phyloP scores from a whole-genome alignment of 1,140 invertebrate species.

The Scaptomyza hsui region DNA sequence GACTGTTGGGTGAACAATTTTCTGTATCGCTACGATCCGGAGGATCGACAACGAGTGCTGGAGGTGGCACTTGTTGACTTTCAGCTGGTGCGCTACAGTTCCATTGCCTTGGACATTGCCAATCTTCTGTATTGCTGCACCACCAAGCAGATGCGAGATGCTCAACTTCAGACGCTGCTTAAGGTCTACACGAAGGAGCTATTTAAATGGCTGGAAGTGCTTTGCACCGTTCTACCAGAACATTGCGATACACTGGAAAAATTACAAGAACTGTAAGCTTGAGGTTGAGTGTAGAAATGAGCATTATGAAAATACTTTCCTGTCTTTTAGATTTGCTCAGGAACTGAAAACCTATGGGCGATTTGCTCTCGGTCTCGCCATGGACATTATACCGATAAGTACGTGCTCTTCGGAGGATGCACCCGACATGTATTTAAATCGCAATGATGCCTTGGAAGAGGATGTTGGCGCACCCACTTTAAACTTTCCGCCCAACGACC shows the following conservation, averaged over 20 bases:
- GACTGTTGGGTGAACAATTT: conserved; percentile 92
- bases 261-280: conserved; percentile 85
- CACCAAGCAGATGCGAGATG: conserved; percentile 86
- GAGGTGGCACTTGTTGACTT: conserved; percentile 88
- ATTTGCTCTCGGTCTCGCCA: conserved; percentile 88
- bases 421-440: conserved; percentile 87
- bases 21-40: conserved; percentile 86
- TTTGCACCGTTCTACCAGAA: conserved; percentile 83
- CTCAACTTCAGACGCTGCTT: conserved; percentile 86
- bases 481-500: conserved; percentile 84
- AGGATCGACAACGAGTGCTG: conserved; percentile 55
- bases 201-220: conserved; percentile 84
- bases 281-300: neutral
- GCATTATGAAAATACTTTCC: neutral
- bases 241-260: conserved; percentile 84
- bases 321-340: conserved; percentile 85
- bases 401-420: conserved; percentile 89
- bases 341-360: conserved; percentile 87
- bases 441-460: conserved; percentile 44
- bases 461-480: conserved; percentile 72
- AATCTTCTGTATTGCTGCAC: conserved; percentile 89
- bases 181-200: conserved; percentile 85
- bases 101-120: conserved; percentile 88
- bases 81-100: conserved; percentile 88
- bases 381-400: conserved; percentile 90